These are phyloP conservation scores for Galaxias olidus DNA, from an alignment of 2,797 vertebrate genomes.

Conservation along the genomic window DNA sequence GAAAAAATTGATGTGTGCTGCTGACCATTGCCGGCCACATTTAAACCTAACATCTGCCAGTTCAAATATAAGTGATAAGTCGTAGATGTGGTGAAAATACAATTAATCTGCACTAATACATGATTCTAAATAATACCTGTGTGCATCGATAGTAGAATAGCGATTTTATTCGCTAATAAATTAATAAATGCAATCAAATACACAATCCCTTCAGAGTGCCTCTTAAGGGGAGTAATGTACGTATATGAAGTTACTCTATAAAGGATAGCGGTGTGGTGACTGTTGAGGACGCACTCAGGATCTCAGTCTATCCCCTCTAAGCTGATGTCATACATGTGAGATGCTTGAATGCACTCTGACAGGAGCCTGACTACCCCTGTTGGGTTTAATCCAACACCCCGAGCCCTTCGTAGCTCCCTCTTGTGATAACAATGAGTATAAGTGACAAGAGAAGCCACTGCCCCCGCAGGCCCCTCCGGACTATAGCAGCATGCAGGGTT, in stretches of 20 bases:
- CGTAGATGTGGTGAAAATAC: too few relatives aligned
- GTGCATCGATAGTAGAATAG: too few relatives aligned
- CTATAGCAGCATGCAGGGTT: conserved; percentile 36
- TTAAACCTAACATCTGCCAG: too few relatives aligned
- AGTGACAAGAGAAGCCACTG: conserved; percentile 50
- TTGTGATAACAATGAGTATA: conserved; percentile 27
- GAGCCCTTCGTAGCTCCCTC: conserved; percentile 33
- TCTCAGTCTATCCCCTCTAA: conserved; percentile 7
- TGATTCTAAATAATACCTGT: too few relatives aligned
- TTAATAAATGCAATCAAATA: neutral
- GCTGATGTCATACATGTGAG: neutral
- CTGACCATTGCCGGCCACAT: too few relatives aligned
- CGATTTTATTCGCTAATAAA: neutral
- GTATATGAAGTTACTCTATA: neutral
- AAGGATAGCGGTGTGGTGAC: neutral
- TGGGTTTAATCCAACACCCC: conserved; percentile 23
- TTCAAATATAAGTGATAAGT: too few relatives aligned
- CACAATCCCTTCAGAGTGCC: neutral
- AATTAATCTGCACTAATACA: too few relatives aligned
- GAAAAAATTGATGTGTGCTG: too few relatives aligned
- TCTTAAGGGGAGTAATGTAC: neutral
- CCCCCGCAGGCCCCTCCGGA: conserved; percentile 32
- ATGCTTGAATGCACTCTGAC: conserved; percentile 30
- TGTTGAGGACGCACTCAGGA: conserved; percentile 4
- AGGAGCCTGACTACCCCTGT: conserved; percentile 15